These are phyloP conservation scores for Drosophila mauritiana DNA, from an alignment of 1,140 invertebrate species.

Conservation along the genomic window DNA sequence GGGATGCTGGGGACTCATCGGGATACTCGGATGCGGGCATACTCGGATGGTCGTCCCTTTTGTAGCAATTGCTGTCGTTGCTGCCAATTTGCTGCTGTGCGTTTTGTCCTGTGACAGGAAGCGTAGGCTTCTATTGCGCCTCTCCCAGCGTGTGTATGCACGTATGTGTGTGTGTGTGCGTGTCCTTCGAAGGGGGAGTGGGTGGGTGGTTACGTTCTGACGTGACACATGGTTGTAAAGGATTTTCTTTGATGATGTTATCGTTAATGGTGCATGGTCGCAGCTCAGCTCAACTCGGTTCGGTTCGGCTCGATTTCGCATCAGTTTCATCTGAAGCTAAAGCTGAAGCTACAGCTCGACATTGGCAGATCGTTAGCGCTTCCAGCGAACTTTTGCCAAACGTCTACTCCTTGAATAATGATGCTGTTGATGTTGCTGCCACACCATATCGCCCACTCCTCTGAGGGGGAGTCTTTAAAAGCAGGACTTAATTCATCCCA, in stretches of 20 bases:
- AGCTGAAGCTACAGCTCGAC: constrained; percentile 15
- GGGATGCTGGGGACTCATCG: neutral
- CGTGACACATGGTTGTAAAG: constrained; percentile 75
- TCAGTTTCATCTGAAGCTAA: constrained; percentile 38
- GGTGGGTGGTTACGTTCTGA: constrained; percentile 26
- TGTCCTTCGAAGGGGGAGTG: constrained; percentile 22
- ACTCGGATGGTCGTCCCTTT: constrained; percentile 38
- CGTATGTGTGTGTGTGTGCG: neutral
- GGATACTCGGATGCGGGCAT: constrained; percentile 9
- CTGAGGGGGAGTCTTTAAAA: constrained; percentile 27
- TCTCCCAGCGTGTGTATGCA: constrained; percentile 4
- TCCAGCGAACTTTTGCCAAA: constrained; percentile 29
- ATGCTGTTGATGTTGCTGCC: constrained; percentile 27
- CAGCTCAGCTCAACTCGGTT: constrained; percentile 20
- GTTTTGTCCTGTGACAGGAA: constrained; percentile 59
- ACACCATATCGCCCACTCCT: constrained; percentile 1
- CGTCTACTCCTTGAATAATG: constrained; percentile 65
- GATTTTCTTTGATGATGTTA: constrained; percentile 81
- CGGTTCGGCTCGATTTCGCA: constrained; percentile 34
- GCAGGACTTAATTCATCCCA: constrained; percentile 47
- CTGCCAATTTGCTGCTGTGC: constrained; percentile 56
- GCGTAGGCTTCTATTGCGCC: constrained; percentile 64
- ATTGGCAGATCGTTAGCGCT: constrained; percentile 63
- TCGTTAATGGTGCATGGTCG: constrained; percentile 74
- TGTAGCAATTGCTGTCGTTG: constrained; percentile 66